phyloP scores from a whole-genome alignment of 2,888 invertebrate species.

The Heliconius sara region DNA sequence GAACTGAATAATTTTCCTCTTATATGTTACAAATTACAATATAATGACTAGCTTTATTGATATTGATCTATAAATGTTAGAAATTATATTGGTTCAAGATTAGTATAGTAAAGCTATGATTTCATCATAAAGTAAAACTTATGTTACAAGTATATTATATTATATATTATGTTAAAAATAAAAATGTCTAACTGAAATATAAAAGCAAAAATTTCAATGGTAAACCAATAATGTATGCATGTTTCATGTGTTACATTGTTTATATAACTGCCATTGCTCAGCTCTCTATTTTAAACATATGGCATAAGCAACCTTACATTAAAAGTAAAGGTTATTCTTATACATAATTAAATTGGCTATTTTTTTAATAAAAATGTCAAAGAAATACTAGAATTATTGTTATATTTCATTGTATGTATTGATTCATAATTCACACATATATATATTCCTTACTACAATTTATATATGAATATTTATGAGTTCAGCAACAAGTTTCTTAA shows the following conservation, averaged over 20 bases:
- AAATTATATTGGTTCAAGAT: background rate
- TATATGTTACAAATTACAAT: constrained; percentile 3
- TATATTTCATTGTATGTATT: background rate
- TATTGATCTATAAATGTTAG: background rate
- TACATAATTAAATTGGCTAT: background rate
- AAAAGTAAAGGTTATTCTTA: background rate
- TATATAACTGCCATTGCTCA: constrained; percentile 1
- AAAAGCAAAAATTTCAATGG: background rate
- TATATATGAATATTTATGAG: constrained; percentile 12
- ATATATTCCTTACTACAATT: background rate
- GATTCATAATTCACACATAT: background rate
- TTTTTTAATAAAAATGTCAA: no score
- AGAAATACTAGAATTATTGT: background rate
- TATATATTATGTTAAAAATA: background rate
- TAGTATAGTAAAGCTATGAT: background rate
- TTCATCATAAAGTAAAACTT: background rate
- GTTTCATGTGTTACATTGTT: constrained; percentile 14
- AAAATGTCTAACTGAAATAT: background rate
- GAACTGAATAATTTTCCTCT: background rate
- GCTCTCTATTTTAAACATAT: constrained; percentile 2
- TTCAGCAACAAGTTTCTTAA: constrained; percentile 1
- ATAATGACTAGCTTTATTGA: background rate
- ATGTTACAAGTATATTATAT: background rate
- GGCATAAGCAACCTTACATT: background rate
- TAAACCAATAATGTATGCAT: background rate